Conservation (phyloP, 2,113 vertebrate species). For the Athene cunicularia region DNA sequence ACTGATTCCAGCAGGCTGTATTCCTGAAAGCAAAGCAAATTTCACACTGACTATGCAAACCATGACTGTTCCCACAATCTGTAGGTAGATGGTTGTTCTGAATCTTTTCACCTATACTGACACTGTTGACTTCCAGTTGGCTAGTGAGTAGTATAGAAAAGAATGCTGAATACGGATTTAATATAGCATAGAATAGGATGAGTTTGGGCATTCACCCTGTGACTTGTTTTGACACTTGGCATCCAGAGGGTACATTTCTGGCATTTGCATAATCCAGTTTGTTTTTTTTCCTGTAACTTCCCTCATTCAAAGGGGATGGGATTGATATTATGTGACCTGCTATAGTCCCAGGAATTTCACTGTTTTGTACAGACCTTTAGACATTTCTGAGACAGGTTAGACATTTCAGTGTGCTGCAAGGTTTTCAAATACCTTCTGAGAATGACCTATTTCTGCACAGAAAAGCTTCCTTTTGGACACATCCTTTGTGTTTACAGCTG, state of each 20-base stretch:
- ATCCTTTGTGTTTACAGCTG: slow-evolving; percentile 15
- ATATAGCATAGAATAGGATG: neutral
- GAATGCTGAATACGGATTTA: neutral
- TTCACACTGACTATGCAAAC: neutral
- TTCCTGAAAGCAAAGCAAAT: neutral
- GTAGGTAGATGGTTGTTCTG: neutral
- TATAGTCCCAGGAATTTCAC: neutral
- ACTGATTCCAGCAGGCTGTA: neutral
- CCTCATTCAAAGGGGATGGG: neutral
- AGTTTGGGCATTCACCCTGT: neutral
- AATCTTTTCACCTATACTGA: neutral
- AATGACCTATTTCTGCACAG: neutral
- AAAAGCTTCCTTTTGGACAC: neutral
- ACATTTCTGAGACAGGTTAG: neutral
- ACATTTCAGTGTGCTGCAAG: neutral
- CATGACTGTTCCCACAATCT: neutral
- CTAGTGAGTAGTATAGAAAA: neutral
- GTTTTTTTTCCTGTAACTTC: neutral
- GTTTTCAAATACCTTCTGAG: slow-evolving; percentile 2
- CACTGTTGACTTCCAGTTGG: neutral
- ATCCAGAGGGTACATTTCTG: neutral
- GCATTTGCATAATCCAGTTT: neutral
- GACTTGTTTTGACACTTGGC: neutral
- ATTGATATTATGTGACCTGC: neutral
- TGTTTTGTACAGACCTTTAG: neutral